A percentile compares a stretch with the other conserved stretches of the same genome.
phyloP scores from a whole-genome alignment of 2,888 invertebrate species.

The Cataglyphis albicans region DNA sequence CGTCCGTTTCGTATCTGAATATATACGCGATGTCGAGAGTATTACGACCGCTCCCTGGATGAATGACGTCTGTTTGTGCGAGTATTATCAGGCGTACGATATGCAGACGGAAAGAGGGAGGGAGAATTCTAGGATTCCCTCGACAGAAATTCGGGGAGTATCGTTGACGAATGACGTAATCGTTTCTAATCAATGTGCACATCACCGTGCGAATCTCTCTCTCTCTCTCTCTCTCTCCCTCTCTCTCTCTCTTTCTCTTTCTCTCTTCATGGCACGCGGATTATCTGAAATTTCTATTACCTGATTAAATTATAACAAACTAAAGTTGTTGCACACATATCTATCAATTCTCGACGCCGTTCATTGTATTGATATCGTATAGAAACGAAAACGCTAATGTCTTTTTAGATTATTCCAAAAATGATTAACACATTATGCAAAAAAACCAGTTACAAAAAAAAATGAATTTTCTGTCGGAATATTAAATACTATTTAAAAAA shows the following conservation, averaged over 20 bases:
- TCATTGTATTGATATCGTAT: background rate
- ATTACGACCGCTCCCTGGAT: background rate
- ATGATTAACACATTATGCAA: background rate
- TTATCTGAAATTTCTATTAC: constrained; percentile 58
- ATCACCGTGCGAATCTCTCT: constrained; percentile 56
- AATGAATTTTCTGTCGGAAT: background rate
- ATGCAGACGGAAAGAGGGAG: background rate
- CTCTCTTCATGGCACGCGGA: constrained; percentile 66
- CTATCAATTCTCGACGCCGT: background rate
- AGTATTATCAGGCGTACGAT: constrained; percentile 32
- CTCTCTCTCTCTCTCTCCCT: constrained; percentile 27
- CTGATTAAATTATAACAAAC: constrained; percentile 68
- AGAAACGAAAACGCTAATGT: background rate
- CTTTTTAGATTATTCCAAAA: constrained; percentile 17
- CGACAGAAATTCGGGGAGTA: constrained; percentile 63
- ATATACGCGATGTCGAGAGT: background rate
- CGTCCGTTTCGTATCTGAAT: constrained; percentile 11
- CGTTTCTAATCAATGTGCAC: constrained; percentile 69
- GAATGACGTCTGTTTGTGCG: constrained; percentile 38
- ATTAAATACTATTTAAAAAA: background rate
- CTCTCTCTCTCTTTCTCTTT: constrained; percentile 46
- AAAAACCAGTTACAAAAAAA: background rate
- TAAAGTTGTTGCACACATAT: background rate
- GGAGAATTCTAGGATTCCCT: constrained; percentile 10
- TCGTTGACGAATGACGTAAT: constrained; percentile 63